Percentiles rank a stretch among this genome's conserved stretches.
Conservation (phyloP, 2,113 vertebrate genomes). For the Passer montanus region DNA sequence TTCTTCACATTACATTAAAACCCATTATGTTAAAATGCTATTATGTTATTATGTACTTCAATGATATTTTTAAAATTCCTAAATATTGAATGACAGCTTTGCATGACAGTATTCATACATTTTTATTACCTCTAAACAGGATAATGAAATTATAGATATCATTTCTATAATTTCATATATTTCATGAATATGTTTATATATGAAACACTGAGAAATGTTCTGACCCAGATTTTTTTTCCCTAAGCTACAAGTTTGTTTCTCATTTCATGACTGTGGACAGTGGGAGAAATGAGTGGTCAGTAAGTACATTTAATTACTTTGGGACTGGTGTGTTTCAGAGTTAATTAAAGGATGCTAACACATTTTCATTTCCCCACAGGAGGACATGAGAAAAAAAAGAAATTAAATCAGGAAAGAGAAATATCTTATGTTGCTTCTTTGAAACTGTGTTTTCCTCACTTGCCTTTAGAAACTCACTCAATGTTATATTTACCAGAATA, state of each 20-base stretch:
- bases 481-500: background rate
- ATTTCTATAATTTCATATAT: background rate
- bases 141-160: background rate
- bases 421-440: background rate
- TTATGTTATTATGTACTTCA: no score
- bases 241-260: background rate
- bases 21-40: rapidly evolving
- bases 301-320: constrained; percentile 7
- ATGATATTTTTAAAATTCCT: background rate
- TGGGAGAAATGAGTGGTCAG: background rate
- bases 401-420: background rate
- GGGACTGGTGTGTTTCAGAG: background rate
- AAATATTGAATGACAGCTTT: background rate
- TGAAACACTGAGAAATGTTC: background rate
- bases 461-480: background rate
- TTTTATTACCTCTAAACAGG: background rate
- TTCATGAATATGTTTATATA: background rate
- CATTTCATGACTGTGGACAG: background rate
- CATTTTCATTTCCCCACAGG: background rate
- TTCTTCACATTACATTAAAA: background rate
- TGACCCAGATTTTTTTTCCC: background rate
- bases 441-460: background rate
- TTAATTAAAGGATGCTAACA: background rate
- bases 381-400: background rate
- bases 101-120: background rate